Base-by-base conservation (phyloP, 2,113 vertebrate genomes). In the Petroica traversi region DNA sequence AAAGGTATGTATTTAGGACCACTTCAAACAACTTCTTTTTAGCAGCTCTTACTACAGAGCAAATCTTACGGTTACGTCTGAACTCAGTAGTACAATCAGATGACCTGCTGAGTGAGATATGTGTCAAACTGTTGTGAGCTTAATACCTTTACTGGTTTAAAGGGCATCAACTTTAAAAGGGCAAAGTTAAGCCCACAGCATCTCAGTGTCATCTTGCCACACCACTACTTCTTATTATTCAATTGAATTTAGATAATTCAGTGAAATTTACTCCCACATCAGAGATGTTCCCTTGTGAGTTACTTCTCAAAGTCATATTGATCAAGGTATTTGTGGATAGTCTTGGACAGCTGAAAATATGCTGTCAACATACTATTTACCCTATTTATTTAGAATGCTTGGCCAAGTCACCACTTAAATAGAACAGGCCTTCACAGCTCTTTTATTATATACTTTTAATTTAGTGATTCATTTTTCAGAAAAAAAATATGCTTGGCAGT, bases 21-120 rank as follows among this genome's bases (percentile, higher is more conserved):
- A 77, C 81, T 94, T 96, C 79, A 93, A 92, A 93, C 38, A 86
- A 52, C 12, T 74, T 81, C 71, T 82, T 15, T 90, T 86, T 33
- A 64, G 40, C 57, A 71, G 73, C 83, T 77, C 73, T 90, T 96
- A 19, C 78, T 83, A 74, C 82, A 79, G 59, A 91, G 69, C 29
- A 73, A 84, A 95, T 94, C 85, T 95, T 54, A 75, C 31, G n/a
- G n/a, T 66, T 73, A 12, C 29, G 19, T 92, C 82, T 90, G 59
- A 95, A 76, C 63, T 92, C 64, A 61, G 22, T 38, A 54, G 26
- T 82, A 45, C 57, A 68, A 54, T 69, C 38, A 77, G 89, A 90
- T 73, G 68, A 85, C 62, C 78, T 62, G 25, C 46, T 46, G 64
- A 83, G 73, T 29, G 90, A 76, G 48, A 46, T 41, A 11, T 45